phyloP scores from a whole-genome alignment of 23 tunicate species.

The Ascidia mentula region DNA sequence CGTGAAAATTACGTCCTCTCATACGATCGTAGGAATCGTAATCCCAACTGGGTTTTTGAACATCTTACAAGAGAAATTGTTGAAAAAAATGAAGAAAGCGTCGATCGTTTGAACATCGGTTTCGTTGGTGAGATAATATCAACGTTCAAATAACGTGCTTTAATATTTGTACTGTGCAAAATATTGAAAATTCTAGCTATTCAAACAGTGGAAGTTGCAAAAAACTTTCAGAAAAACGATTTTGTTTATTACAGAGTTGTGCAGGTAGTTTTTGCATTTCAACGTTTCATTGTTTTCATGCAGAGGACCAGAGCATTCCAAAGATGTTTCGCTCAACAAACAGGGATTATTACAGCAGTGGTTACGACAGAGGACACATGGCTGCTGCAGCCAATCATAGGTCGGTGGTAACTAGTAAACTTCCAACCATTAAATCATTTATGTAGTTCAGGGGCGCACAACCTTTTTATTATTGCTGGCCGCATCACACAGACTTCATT shows the following conservation, averaged over 20 bases:
- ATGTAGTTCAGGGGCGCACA: too few relatives aligned
- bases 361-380: constrained; percentile 92
- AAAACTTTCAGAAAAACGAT: not conserved
- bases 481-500: too few relatives aligned
- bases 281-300: not conserved
- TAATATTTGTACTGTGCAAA: not conserved
- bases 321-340: constrained; percentile 60
- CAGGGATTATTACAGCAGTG: constrained; percentile 55
- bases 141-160: not conserved
- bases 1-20: constrained; percentile 86
- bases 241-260: not conserved
- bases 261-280: not conserved
- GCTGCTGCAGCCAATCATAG: constrained; percentile 98
- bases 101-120: constrained; percentile 46
- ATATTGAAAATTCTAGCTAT: not conserved
- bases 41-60: constrained; percentile 97
- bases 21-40: constrained; percentile 76
- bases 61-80: constrained; percentile 67
- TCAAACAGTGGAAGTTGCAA: not conserved
- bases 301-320: constrained; percentile 52
- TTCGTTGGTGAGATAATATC: constrained; percentile 30
- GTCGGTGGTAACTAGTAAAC: too few relatives aligned
- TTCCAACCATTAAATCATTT: too few relatives aligned
- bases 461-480: too few relatives aligned
- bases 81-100: constrained; percentile 25